A percentile compares a stretch with the other conserved stretches of the same genome.
phyloP scores from a whole-genome alignment of 2,797 vertebrate genomes.

The Poeciliopsis infans region DNA sequence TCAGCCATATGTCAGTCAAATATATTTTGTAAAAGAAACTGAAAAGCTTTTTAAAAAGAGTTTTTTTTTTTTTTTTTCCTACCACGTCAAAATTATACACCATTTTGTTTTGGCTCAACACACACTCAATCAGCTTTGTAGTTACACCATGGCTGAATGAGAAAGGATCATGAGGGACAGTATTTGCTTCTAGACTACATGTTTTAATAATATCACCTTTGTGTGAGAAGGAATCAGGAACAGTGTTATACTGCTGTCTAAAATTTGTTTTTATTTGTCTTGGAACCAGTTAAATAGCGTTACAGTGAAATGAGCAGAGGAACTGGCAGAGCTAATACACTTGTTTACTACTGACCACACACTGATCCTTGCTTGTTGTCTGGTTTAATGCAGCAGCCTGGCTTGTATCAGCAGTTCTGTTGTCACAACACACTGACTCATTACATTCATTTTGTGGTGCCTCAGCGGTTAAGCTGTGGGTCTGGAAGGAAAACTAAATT shows the following conservation, averaged over 20 bases:
- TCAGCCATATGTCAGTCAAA: no score
- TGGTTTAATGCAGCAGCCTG: neutral
- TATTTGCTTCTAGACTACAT: neutral
- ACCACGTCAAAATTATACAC: neutral
- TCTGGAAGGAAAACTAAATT: neutral
- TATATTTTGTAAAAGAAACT: no score
- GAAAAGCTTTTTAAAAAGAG: neutral
- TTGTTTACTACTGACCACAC: neutral
- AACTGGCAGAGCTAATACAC: neutral
- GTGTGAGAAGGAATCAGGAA: neutral
- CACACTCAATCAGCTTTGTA: neutral
- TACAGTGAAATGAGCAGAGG: neutral
- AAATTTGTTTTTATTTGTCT: neutral
- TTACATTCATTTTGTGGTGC: neutral
- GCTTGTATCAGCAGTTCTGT: neutral
- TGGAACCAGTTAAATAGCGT: neutral
- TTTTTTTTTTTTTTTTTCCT: neutral
- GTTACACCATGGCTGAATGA: neutral
- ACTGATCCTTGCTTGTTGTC: neutral
- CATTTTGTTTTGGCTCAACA: neutral
- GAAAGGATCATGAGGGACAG: neutral
- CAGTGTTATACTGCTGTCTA: neutral
- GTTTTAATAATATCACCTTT: neutral
- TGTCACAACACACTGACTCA: constrained; percentile 4
- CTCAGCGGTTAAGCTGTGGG: neutral